phyloP scores from a whole-genome alignment of 1,140 invertebrate species.

The Aphaenogaster ashmeadi region DNA sequence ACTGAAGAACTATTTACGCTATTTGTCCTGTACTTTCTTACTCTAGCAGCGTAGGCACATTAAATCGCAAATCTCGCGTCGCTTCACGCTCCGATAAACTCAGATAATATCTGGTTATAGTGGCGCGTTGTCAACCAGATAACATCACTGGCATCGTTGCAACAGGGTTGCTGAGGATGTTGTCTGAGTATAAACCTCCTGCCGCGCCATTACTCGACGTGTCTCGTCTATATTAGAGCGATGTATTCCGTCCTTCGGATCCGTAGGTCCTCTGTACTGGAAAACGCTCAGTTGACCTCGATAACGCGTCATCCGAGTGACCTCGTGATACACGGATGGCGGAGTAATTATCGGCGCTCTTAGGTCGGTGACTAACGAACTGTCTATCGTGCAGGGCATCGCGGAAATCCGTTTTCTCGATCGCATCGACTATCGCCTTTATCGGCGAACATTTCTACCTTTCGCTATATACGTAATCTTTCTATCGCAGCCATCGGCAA shows the following conservation, averaged over 20 bases:
- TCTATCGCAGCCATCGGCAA: constrained; percentile 54
- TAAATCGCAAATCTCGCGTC: neutral
- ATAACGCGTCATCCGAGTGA: constrained; percentile 58
- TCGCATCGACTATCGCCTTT: neutral
- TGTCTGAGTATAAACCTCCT: constrained; percentile 37
- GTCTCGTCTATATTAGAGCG: constrained; percentile 51
- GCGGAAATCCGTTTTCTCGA: constrained; percentile 62
- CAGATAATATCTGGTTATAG: constrained; percentile 30
- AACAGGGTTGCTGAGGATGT: constrained; percentile 30
- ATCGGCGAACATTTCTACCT: constrained; percentile 17
- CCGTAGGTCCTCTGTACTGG: constrained; percentile 8
- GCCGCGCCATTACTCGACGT: constrained; percentile 36
- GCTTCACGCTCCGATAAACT: constrained; percentile 24
- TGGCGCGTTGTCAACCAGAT: constrained; percentile 24
- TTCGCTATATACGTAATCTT: constrained; percentile 31
- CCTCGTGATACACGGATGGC: constrained; percentile 60
- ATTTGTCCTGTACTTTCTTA: neutral
- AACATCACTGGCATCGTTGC: constrained; percentile 12
- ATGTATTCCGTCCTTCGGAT: constrained; percentile 33
- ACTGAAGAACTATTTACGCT: neutral
- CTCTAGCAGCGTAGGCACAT: neutral
- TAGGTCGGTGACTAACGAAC: constrained; percentile 36
- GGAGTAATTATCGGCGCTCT: constrained; percentile 63
- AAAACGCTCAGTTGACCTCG: constrained; percentile 48
- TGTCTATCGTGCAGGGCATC: constrained; percentile 14